Base-by-base conservation (phyloP, 2,888 invertebrate species). In the Pegoplata infirma region DNA sequence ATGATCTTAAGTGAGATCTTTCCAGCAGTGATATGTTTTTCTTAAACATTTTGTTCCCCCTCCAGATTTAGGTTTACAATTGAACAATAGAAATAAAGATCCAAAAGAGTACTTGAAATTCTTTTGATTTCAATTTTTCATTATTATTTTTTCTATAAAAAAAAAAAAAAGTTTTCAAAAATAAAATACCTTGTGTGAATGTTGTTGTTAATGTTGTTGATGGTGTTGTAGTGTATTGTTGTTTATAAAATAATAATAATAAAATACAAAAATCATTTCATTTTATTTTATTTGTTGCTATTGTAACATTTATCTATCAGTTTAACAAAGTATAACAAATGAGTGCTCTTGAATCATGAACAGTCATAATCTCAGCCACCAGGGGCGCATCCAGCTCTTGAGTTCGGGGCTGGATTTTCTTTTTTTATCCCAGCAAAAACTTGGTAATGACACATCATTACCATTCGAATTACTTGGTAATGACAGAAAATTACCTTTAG, bases 341-440 rank as follows among this genome's bases (percentile, higher is more conserved):
- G 61, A 63, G 32, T 63, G 61, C 61, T 63, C 47, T 63, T 66
- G 64, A 71, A 58, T 71, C 64, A 76, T 64, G 49, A n/a, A 25
- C 76, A 66, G 61, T 72, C 61, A 61, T 36, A 64, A n/a, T n/a
- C n/a, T n/a, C n/a, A n/a, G n/a, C n/a, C n/a, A n/a, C n/a, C 10
- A 32, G 14, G 14, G 10, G 8, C 32, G 10, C 8, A 10, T 32
- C 12, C 32, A 56, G n/a, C n/a, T n/a, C n/a, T n/a, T n/a, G n/a
- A n/a, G n/a, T n/a, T n/a, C n/a, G n/a, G n/a, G n/a, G n/a, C n/a
- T n/a, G n/a, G n/a, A n/a, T n/a, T n/a, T n/a, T n/a, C n/a, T n/a
- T n/a, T n/a, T n/a, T n/a, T n/a, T n/a, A n/a, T n/a, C n/a, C n/a
- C n/a, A n/a, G n/a, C n/a, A n/a, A n/a, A n/a, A n/a, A n/a, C n/a